These are phyloP conservation scores for Coilia nasus DNA, from an alignment of 2,797 vertebrate genomes.

Conservation along the genomic window DNA sequence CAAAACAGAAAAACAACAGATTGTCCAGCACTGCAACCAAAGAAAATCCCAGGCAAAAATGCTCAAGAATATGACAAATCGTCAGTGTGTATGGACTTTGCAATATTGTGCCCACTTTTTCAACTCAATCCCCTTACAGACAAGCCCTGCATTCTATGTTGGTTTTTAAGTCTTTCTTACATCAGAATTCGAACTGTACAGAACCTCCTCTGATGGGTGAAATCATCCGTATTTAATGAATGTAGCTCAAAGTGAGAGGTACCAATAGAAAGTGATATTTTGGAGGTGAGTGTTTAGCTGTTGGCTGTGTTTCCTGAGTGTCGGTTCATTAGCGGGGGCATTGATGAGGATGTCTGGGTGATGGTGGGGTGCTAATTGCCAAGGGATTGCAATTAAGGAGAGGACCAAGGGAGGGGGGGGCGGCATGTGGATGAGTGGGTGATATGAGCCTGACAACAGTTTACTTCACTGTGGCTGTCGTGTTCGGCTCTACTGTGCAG, in stretches of 20 bases:
- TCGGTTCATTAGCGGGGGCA: not conserved
- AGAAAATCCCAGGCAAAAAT: too few relatives aligned
- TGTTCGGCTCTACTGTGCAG: not conserved
- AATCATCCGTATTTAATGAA: not conserved
- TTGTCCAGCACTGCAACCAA: not conserved
- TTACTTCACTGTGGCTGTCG: not conserved
- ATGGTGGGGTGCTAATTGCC: conserved; percentile 1
- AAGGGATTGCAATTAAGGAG: not conserved
- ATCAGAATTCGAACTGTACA: not conserved
- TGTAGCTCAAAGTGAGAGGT: not conserved
- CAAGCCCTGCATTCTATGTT: not conserved
- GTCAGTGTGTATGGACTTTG: not conserved
- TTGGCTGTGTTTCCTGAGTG: not conserved
- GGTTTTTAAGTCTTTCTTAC: not conserved
- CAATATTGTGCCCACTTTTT: not conserved
- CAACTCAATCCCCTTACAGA: not conserved
- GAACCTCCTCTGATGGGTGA: not conserved
- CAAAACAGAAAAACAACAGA: not conserved
- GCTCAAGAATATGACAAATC: too few relatives aligned
- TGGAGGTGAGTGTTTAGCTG: not conserved
- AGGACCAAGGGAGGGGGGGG: not conserved
- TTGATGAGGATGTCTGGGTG: not conserved
- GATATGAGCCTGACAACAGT: not conserved
- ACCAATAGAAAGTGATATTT: not conserved
- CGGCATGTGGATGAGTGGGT: not conserved